These are phyloP conservation scores for Alosa alosa DNA, from an alignment of 2,113 vertebrate species.

Conservation along the genomic window DNA sequence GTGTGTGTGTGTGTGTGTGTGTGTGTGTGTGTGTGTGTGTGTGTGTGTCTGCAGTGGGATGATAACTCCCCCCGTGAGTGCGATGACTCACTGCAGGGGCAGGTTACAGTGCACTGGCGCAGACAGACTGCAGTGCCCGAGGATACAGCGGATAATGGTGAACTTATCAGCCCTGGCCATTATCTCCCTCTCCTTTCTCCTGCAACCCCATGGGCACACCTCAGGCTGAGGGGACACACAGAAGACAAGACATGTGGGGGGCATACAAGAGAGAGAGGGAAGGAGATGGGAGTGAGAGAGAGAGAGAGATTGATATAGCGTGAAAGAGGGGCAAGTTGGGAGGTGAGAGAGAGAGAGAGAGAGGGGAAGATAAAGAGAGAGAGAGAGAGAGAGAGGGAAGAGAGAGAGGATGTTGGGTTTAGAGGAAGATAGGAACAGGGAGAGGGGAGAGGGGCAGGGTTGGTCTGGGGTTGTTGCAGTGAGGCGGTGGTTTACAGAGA, in stretches of 20 bases:
- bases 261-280: neutral
- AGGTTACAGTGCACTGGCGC: neutral
- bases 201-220: neutral
- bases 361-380: neutral
- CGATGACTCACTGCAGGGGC: constrained; percentile 2
- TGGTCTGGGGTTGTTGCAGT: neutral
- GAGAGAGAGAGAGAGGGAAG: neutral
- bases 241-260: neutral
- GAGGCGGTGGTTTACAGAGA: too few species aligned
- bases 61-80: neutral
- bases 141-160: neutral
- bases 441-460: neutral
- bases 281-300: neutral
- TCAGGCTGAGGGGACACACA: neutral
- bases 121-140: neutral
- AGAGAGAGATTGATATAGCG: neutral
- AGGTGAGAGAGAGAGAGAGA: neutral
- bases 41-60: constrained; percentile 22
- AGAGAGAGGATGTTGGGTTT: neutral
- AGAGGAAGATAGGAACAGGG: neutral
- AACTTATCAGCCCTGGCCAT: neutral
- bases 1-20: neutral
- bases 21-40: neutral
- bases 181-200: neutral
- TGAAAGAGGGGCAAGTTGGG: neutral